phyloP scores from a whole-genome alignment of 2,797 vertebrate genomes.

The Miichthys miiuy region DNA sequence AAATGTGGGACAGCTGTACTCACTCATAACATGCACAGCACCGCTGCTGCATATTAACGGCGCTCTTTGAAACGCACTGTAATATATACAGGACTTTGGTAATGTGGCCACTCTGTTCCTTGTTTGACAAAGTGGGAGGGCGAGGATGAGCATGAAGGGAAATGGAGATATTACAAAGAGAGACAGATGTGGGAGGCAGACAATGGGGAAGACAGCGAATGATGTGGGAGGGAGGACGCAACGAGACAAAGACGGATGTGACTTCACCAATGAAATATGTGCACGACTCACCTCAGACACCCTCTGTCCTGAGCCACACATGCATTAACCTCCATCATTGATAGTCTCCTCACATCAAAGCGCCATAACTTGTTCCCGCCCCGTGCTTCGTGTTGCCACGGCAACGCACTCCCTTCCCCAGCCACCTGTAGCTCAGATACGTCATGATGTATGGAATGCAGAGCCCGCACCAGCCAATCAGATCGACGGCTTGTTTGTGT shows the following conservation, averaged over 20 bases:
- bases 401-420: constrained; percentile 55
- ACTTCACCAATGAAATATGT: background rate
- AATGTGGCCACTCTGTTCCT: background rate
- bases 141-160: background rate
- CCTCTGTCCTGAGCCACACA: constrained; percentile 32
- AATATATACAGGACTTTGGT: background rate
- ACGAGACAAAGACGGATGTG: constrained; percentile 26
- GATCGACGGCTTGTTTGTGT: constrained; percentile 6
- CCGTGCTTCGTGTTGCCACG: constrained; percentile 62
- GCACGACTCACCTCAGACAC: constrained; percentile 53
- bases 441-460: constrained; percentile 45
- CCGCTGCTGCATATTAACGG: constrained; percentile 9
- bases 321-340: constrained; percentile 47
- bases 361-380: constrained; percentile 40
- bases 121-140: background rate
- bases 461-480: constrained; percentile 49
- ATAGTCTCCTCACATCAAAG: constrained; percentile 63
- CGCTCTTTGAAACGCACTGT: background rate
- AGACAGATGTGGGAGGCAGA: background rate
- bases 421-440: constrained; percentile 54
- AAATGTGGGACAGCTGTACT: background rate
- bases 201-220: background rate
- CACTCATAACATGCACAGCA: background rate
- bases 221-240: background rate
- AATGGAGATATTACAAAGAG: background rate